Evolutionary conservation across 1,140 invertebrate genomes (phyloP), one percentile per base, ranked within the genome.

Genomic region (Neodiprion fabricii): DNA sequence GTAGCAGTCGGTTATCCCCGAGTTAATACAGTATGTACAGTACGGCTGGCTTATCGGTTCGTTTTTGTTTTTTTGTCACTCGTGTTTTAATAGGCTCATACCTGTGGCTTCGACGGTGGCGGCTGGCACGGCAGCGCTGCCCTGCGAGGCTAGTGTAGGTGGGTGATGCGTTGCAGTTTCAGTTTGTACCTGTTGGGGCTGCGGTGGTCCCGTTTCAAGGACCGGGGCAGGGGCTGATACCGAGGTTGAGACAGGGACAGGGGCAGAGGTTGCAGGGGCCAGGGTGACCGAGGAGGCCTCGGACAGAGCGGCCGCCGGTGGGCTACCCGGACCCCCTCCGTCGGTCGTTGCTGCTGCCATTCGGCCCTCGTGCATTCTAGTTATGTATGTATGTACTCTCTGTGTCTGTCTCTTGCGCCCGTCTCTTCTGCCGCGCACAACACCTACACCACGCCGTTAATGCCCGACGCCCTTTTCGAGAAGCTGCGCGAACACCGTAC

Each of bases 331-430:
- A 11, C 48, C 75, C 69, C 75, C 71, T 77, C 74, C 73, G 79
- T 76, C 74, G 74, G 67, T 79, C 79, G 73, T 70, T 71, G 81
- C 77, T 72, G 82, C 78, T 83, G 79, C 81, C 86, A 87, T 87
- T 85, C 82, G 82, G 79, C 77, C 81, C 79, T 86, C 80, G 79
- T 83, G 83, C 81, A 83, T 86, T 78, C 72, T 82, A 75, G 77
- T 74, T 61, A 70, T 66, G 9, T 50, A 47, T 28, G 49, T 66
- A 14, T 14, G 61, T n/a, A n/a, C 7, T 73, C 21, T 73, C 53
- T 73, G 21, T 69, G 47, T 74, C 40, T 10, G 53, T 48, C 8
- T 9, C 53, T 66, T 40, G 23, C 14, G 40, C 65, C 53, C 67
- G 68, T 70, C 28, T 65, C n/a, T 53, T 73, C 53, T 61, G 53